Evolutionary conservation across 1,140 invertebrate genomes (phyloP).

Genomic region (Maconellicoccus hirsutus): DNA sequence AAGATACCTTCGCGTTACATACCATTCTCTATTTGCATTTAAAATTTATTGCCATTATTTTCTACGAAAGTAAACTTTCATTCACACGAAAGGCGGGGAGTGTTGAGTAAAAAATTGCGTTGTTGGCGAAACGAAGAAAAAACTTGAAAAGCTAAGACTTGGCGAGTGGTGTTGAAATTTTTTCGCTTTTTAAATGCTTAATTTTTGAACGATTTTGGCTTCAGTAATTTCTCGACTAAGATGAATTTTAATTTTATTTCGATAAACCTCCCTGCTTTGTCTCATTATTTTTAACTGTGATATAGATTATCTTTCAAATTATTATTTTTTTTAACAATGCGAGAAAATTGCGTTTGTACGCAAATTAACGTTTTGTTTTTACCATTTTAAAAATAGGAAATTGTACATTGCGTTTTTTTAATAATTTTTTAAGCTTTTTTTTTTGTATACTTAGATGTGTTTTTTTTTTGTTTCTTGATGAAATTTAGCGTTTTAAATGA

Average conservation of each 20-base stretch:
- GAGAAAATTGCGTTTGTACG: neutral
- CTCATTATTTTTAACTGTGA: slow-evolving; percentile 19
- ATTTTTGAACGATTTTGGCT: neutral
- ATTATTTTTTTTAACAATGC: neutral
- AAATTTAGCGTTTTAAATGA: neutral
- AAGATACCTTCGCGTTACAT: slow-evolving; percentile 8
- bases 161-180: neutral
- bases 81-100: slow-evolving; percentile 1
- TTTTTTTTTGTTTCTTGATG: neutral
- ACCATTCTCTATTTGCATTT: slow-evolving; percentile 9
- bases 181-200: neutral
- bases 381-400: slow-evolving; percentile 14
- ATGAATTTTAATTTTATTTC: too few relatives aligned
- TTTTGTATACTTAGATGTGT: neutral
- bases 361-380: neutral
- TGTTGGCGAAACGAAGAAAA: neutral
- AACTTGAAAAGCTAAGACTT: neutral
- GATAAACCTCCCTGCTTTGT: slow-evolving; percentile 14
- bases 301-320: slow-evolving; percentile 19
- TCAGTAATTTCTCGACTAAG: neutral
- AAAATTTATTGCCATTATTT: slow-evolving; percentile 8
- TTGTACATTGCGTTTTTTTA: neutral
- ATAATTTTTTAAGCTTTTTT: neutral
- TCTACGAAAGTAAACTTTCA: neutral
- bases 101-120: too few relatives aligned